Evolutionary conservation across 1,140 invertebrate species (phyloP), one percentile per base, ranked within the genome.

Genomic region (Zaprionus camerounensis): DNA sequence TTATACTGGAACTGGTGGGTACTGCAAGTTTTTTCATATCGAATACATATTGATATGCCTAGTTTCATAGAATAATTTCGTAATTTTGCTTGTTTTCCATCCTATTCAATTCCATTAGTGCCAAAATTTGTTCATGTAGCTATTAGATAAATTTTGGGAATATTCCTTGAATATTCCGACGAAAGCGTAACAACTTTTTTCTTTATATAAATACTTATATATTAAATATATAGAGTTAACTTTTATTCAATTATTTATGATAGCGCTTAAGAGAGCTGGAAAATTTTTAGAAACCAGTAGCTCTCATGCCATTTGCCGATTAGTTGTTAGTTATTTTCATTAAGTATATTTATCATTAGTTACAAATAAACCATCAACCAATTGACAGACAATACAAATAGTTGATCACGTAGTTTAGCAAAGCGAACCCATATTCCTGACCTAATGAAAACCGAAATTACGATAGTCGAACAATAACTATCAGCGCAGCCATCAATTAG

Each of bases 341-440:
- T 81, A 84, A 88, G 86, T 88, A 87, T 12, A n/a, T 56, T 88
- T 71, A 83, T 58, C 55, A 65, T 71, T 70, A 72, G 69, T 67
- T 67, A 72, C 69, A 78, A 53, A 62, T 55, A 67, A 82, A 72
- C 80, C 80, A 77, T 65, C 80, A 83, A 81, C 81, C 84, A 76
- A 81, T 81, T 88, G 81, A 87, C 83, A 78, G 83, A 87, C 84
- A 87, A 88, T 87, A 87, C 81, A 76, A 62, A 73, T 73, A 73
- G 53, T 49, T 72, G 46, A 55, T 63, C 24, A 55, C 12, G 58
- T 70, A 70, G 68, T 26, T n/a, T 13, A 24, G 51, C 53, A 73
- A 70, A 70, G 38, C 62, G 26, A 11, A 55, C 9, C 46, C 46
- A 51, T 24, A 51, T 20, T 51, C 46, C 46, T 56, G 12, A 41